These are phyloP conservation scores for Odocoileus hemionus DNA, from an alignment of 2,113 vertebrate species.

Conservation along the genomic window DNA sequence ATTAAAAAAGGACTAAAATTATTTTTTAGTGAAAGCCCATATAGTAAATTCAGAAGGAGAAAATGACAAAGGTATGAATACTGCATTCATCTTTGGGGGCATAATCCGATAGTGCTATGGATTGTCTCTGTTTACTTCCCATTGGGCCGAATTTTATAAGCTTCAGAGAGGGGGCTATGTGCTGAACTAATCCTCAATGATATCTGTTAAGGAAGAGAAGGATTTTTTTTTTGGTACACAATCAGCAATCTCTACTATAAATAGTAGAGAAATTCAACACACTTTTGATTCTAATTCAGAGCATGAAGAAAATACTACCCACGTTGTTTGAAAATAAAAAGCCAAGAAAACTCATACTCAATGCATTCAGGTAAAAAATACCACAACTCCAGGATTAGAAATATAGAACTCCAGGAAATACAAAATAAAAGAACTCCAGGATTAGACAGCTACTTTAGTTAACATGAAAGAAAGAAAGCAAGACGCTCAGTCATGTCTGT, in stretches of 20 bases:
- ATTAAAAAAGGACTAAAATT: not conserved
- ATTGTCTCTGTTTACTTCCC: not conserved
- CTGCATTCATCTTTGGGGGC: not conserved
- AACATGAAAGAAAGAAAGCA: not conserved
- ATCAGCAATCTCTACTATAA: not conserved
- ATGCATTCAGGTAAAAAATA: not conserved
- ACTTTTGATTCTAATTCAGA: not conserved
- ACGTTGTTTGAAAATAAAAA: not conserved
- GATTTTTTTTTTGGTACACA: not conserved
- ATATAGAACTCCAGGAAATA: not conserved
- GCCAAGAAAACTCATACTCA: not conserved
- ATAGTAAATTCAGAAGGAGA: not conserved
- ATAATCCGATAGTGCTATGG: not conserved
- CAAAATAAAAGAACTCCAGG: not conserved
- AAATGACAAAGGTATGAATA: not conserved
- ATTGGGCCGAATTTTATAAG: not conserved
- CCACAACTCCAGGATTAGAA: not conserved
- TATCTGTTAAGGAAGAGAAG: not conserved
- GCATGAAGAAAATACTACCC: not conserved
- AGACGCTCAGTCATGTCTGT: fast-evolving
- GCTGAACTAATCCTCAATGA: not conserved
- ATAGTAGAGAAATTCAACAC: not conserved
- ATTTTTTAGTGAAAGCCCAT: not conserved
- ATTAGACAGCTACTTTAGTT: not conserved
- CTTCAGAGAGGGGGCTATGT: not conserved